Evolutionary conservation across 2,113 vertebrate species (phyloP), one percentile per base, ranked within the genome.

Genomic region (Pseudorasbora parva): DNA sequence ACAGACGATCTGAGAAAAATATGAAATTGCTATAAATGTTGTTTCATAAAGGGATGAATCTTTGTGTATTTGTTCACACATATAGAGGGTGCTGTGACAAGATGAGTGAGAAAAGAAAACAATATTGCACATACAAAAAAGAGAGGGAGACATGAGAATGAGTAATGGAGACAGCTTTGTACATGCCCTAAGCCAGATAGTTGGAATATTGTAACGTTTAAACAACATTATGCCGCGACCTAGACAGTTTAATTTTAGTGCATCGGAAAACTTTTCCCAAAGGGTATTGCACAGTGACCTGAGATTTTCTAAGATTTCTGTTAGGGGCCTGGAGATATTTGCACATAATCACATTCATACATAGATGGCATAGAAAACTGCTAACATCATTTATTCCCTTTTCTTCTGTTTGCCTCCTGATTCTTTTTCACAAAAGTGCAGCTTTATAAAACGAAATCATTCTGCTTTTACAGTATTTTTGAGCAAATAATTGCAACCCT

Each of bases 261-360:
- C 41, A 72, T 72, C 37, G 7, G n/a, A n/a, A 45, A 72, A 72
- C 41, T 72, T 45, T 72, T 45, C 41, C 68, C 68, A 72, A 21
- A 45, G 68, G 68, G 41, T 72, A 72, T 45, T 45, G 41, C 68
- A 72, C 30, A 72, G 41, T 72, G 41, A 72, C 41, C 68, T 45
- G 68, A 43, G 41, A 25, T 72, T 68, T 68, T 30, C 33, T 68
- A 33, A n/a, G 30, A 68, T 41, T 71, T 43, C 68, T 45, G 37
- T 72, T 23, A 25, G 68, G 41, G 43, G 41, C 68, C 41, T 72
- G 68, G 68, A 72, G 21, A 72, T 72, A 72, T 72, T 71, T 71
- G 41, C 68, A 71, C 68, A 45, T 45, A 72, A 45, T 72, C 68
- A 72, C 41, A 72, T 43, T 72, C 41, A 45, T 72, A 72, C 41